A percentile compares a stretch with the other conserved stretches of the same genome.
Conservation (phyloP, 2,888 invertebrate species). For the Gymnosoma rotundatum region DNA sequence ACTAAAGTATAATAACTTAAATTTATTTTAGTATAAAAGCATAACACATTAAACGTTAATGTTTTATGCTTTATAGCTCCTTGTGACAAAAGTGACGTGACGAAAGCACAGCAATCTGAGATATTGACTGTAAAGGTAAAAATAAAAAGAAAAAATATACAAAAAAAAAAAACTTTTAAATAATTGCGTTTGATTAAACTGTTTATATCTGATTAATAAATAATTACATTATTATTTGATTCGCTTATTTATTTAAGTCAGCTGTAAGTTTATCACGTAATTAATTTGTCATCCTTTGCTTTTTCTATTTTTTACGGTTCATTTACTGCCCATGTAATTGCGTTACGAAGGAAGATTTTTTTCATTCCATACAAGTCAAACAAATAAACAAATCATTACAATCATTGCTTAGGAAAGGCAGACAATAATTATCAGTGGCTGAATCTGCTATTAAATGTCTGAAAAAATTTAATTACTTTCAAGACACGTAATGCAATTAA, state of each 20-base stretch:
- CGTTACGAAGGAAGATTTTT: not conserved
- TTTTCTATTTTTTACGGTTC: conserved; percentile 20
- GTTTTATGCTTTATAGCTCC: no score
- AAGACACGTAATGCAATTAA: conserved; percentile 69
- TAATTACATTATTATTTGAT: conserved; percentile 35
- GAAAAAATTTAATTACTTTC: conserved; percentile 62
- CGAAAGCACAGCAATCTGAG: no score
- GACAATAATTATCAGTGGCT: conserved; percentile 22
- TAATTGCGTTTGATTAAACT: no score
- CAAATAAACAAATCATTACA: not conserved
- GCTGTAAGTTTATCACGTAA: conserved; percentile 52
- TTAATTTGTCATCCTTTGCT: conserved; percentile 44
- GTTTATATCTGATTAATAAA: conserved; percentile 26
- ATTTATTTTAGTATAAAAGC: no score
- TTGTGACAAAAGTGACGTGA: no score
- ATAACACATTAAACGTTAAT: no score
- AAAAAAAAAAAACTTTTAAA: no score
- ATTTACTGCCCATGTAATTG: conserved; percentile 20
- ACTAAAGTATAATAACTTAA: no score
- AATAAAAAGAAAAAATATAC: no score
- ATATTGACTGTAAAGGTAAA: no score
- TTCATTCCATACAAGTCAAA: not conserved
- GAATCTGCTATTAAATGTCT: conserved; percentile 48
- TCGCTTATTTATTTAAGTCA: conserved; percentile 36
- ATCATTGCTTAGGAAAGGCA: not conserved